phyloP scores from a whole-genome alignment of 2,888 invertebrate species.

The Acrobasis repandana region DNA sequence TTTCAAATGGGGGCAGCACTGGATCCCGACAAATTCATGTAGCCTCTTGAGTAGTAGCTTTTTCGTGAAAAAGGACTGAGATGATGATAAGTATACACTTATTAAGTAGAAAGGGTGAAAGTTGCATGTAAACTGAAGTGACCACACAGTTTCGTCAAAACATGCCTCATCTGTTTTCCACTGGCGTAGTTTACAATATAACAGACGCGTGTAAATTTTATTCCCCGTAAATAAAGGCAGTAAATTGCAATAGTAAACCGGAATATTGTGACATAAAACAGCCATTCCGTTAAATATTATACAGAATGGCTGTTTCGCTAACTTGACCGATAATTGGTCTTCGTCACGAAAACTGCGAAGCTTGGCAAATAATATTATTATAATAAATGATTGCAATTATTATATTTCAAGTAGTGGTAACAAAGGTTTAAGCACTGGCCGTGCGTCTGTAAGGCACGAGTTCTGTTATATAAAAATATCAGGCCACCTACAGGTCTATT shows the following conservation, averaged over 20 bases:
- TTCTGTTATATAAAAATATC: too few species aligned
- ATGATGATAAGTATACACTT: too few species aligned
- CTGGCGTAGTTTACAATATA: not conserved
- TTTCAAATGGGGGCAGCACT: too few species aligned
- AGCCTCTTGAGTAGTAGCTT: too few species aligned
- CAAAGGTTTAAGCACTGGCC: too few species aligned
- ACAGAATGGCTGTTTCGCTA: slow-evolving; percentile 16
- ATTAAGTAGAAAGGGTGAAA: too few species aligned
- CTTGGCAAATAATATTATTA: not conserved
- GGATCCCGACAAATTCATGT: too few species aligned
- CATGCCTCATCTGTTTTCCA: slow-evolving; percentile 1
- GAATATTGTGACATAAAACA: slow-evolving; percentile 21
- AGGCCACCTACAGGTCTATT: too few species aligned
- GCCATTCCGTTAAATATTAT: slow-evolving; percentile 17
- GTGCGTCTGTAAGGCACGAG: too few species aligned
- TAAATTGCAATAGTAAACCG: slow-evolving; percentile 5
- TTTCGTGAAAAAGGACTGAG: too few species aligned
- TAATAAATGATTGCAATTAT: too few species aligned
- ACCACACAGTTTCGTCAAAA: not conserved
- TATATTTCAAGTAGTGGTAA: too few species aligned
- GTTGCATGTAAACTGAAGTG: not conserved
- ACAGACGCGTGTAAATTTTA: slow-evolving; percentile 12
- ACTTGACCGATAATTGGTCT: slow-evolving; percentile 8
- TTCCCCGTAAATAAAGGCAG: not conserved
- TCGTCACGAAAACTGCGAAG: slow-evolving; percentile 9